Evolutionary conservation across 2,797 vertebrate genomes (phyloP).

Genomic region (Tinamus major): DNA sequence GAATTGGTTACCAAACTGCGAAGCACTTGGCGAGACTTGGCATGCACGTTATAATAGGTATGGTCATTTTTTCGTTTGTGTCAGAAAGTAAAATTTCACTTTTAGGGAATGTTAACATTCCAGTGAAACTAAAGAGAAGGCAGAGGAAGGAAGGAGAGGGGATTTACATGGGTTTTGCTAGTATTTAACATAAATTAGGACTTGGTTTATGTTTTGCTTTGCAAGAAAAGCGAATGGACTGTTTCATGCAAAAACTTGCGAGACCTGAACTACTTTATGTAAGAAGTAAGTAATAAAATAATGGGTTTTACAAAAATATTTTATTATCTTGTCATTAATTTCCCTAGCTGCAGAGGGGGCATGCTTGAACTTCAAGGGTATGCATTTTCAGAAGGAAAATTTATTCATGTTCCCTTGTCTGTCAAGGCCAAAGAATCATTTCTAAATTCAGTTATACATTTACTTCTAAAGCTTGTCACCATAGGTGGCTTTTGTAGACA

Average conservation of each 20-base stretch:
- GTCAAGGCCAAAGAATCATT: not conserved
- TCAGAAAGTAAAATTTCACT: not conserved
- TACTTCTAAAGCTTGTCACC: not conserved
- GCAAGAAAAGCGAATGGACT: not conserved
- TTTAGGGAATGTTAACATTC: not conserved
- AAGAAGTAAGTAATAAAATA: not conserved
- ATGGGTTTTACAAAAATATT: not conserved
- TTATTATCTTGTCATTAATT: not conserved
- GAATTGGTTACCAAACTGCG: constrained; percentile 90
- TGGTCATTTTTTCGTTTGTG: not conserved
- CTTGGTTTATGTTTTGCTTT: not conserved
- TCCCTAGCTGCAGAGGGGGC: not conserved
- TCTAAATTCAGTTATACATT: not conserved
- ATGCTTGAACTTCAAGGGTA: not conserved
- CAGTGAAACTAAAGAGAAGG: not conserved
- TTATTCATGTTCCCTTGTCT: not conserved
- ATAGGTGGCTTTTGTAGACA: not conserved
- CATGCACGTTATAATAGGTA: constrained; percentile 94
- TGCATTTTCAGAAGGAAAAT: not conserved
- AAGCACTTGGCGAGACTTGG: constrained; percentile 88
- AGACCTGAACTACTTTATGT: not conserved
- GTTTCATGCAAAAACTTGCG: not conserved
- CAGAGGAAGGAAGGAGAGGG: not conserved
- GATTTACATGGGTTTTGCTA: not conserved
- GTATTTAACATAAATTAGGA: not conserved